Base-by-base conservation (phyloP, 2,797 vertebrate genomes). In the Sphenodon punctatus region DNA sequence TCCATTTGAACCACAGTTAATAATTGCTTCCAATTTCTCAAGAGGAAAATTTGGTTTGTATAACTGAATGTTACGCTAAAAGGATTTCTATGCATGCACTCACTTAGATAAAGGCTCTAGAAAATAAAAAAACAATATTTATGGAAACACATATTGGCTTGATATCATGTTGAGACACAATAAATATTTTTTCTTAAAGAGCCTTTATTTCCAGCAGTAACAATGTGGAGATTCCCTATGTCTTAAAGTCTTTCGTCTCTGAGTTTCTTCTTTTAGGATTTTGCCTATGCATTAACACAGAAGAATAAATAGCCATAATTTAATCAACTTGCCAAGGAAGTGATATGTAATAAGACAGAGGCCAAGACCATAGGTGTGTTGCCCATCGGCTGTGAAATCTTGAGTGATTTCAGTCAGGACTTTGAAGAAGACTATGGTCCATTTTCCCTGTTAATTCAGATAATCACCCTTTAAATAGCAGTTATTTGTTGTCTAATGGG, bases 361-460 rank as follows among this genome's bases (percentile, higher is more conserved):
- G 5, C 34, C 74, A 41, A 82, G 82, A 84, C 66, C 82, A n/a
- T 82, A 76, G 75, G 63, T 75, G 69, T 56, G 15, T 34, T 75
- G 60, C 30, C 56, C 60, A 66, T 76, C 72, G 82, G 17, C 72
- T 88, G 81, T 85, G 85, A 89, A 90, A 88, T 82, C 72, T 39
- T 71, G 25, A 19, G 76, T 64, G 69, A 72, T 82, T 89, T 85
- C 67, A 76, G 45, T 34, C 25, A 85, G 64, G 46, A 60, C 80
- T 11, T 56, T 48, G 5, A 82, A 76, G 75, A 38, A 68, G 6
- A 20, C 66, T 41, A 78, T 48, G 85, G 69, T 19, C 10, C 5
- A 10, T 87, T 87, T 85, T 55, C 17, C n/a, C 56, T 60, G 15
- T 55, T 67, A 58, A 51, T 87, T 60, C 20, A 34, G 19, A 5